Conservation (phyloP, 2,797 vertebrate species). For the Chelon auratus region DNA sequence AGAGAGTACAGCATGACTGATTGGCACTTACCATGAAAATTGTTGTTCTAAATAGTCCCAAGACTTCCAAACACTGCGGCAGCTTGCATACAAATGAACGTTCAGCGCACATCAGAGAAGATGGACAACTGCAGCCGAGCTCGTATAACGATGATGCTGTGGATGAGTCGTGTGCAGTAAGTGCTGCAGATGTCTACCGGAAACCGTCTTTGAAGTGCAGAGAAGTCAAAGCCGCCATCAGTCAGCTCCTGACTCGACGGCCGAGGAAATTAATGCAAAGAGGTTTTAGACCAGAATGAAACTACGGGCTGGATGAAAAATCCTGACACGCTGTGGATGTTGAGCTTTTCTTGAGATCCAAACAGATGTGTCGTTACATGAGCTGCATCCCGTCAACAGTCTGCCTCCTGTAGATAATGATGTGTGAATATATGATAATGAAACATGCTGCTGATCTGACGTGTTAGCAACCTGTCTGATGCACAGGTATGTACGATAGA, state of each 20-base stretch:
- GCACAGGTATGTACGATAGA: too few relatives aligned
- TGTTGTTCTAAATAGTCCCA: constrained; percentile 68
- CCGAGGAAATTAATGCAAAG: background rate
- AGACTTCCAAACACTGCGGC: constrained; percentile 45
- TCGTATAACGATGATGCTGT: constrained; percentile 19
- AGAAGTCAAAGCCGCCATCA: constrained; percentile 21
- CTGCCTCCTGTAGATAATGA: too few relatives aligned
- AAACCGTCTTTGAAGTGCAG: constrained; percentile 20
- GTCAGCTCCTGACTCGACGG: background rate
- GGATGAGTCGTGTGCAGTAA: constrained; percentile 26
- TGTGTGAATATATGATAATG: too few relatives aligned
- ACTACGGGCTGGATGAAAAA: constrained; percentile 1
- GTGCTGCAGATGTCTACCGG: constrained; percentile 25
- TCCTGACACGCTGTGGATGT: background rate
- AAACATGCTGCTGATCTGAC: too few relatives aligned
- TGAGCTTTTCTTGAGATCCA: too few relatives aligned
- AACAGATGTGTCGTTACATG: too few relatives aligned
- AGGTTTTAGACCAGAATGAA: constrained; percentile 10
- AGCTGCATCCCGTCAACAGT: too few relatives aligned
- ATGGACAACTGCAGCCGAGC: constrained; percentile 54
- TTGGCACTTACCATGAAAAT: constrained; percentile 70
- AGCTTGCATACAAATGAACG: constrained; percentile 50
- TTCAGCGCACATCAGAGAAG: constrained; percentile 20
- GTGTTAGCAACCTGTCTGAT: too few relatives aligned
- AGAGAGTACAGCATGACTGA: constrained; percentile 61